Percentiles rank a stretch among this genome's conserved stretches.
phyloP scores from a whole-genome alignment of 2,797 vertebrate species.

The Myotis findleyi region DNA sequence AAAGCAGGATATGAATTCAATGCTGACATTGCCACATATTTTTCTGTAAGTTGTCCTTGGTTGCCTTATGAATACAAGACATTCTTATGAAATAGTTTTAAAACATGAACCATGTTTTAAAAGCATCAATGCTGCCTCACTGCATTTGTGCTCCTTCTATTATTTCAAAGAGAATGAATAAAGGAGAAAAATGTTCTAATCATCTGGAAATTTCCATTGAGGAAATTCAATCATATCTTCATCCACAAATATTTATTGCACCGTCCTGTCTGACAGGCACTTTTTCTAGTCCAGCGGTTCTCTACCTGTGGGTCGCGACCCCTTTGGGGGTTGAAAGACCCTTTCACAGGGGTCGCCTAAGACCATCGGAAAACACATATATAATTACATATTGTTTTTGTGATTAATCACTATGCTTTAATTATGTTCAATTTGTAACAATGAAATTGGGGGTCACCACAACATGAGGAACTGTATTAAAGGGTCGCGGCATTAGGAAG shows the following conservation, averaged over 20 bases:
- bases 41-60: background rate
- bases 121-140: background rate
- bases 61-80: conserved; percentile 14
- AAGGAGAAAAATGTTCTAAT: background rate
- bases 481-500: too few species aligned
- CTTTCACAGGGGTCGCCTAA: too few species aligned
- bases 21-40: background rate
- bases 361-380: too few species aligned
- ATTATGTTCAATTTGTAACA: too few species aligned
- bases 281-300: background rate
- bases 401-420: too few species aligned
- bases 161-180: conserved; percentile 35
- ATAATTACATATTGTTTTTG: too few species aligned
- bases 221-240: background rate
- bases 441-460: too few species aligned
- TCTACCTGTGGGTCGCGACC: too few species aligned
- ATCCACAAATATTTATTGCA: background rate
- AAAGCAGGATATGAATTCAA: background rate
- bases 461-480: too few species aligned
- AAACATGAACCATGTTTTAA: background rate
- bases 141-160: background rate
- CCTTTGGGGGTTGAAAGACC: too few species aligned
- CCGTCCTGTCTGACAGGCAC: background rate
- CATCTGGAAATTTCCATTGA: background rate
- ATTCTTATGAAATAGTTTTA: conserved; percentile 6